These are phyloP conservation scores for Hemicentrotus pulcherrimus DNA, from an alignment of 35 echinoderm and acorn worm species.

Conservation along the genomic window DNA sequence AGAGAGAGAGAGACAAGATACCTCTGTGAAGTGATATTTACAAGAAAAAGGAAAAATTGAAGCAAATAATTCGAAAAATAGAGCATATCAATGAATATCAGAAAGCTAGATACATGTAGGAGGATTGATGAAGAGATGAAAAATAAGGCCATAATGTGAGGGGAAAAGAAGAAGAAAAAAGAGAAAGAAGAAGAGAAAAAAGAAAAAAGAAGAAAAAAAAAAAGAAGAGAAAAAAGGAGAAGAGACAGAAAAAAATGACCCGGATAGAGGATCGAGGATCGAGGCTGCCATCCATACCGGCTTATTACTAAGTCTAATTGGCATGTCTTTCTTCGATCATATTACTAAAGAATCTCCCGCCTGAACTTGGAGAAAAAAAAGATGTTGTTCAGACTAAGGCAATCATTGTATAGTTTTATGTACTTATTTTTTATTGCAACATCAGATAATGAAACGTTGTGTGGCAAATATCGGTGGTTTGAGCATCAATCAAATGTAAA, in stretches of 20 bases:
- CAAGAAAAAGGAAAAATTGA: neutral
- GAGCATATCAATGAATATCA: neutral
- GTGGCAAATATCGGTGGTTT: too few species aligned
- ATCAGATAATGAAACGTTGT: too few species aligned
- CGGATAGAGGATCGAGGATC: neutral
- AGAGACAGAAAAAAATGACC: neutral
- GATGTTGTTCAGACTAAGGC: too few species aligned
- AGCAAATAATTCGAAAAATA: neutral
- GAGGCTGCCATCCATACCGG: neutral
- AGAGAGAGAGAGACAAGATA: neutral
- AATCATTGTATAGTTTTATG: too few species aligned
- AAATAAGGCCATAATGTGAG: neutral
- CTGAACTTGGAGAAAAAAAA: conserved; percentile 7
- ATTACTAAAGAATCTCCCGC: neutral
- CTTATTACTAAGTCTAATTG: conserved; percentile 13
- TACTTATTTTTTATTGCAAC: too few species aligned
- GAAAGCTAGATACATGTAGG: neutral
- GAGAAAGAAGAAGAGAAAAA: neutral
- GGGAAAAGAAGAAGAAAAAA: neutral
- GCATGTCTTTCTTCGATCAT: neutral
- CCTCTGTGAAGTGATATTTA: too few species aligned
- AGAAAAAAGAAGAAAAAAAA: neutral
- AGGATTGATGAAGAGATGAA: neutral
- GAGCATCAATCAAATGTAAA: too few species aligned
- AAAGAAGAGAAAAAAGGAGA: neutral